These are phyloP conservation scores for Cepaea nemoralis DNA, from an alignment of 1,140 invertebrate genomes.

Conservation along the genomic window DNA sequence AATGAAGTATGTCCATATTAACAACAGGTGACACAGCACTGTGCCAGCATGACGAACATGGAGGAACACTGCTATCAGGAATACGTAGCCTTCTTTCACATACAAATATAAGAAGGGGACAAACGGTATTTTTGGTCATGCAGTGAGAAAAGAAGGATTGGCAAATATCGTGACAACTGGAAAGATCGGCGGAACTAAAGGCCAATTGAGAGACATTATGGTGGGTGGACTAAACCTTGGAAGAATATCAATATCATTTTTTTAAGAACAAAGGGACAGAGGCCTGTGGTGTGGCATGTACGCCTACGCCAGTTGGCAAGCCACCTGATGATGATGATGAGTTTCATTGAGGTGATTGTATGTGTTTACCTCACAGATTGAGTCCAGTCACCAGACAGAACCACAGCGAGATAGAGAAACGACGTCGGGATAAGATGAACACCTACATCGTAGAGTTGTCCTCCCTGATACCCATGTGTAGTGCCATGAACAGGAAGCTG, in stretches of 20 bases:
- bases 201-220: background rate
- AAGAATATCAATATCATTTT: background rate
- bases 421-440: constrained; percentile 95
- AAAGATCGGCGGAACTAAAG: background rate
- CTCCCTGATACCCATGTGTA: constrained; percentile 92
- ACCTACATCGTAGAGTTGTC: constrained; percentile 92
- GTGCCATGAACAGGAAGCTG: constrained; percentile 90
- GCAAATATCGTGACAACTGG: too few relatives aligned
- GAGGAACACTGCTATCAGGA: too few relatives aligned
- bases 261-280: background rate
- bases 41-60: too few relatives aligned
- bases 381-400: constrained; percentile 74
- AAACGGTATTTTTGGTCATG: too few relatives aligned
- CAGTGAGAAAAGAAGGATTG: too few relatives aligned
- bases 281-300: background rate
- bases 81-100: too few relatives aligned
- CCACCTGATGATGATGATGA: too few relatives aligned
- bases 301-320: too few relatives aligned
- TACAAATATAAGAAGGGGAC: too few relatives aligned
- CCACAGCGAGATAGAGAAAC: constrained; percentile 96
- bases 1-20: too few relatives aligned
- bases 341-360: background rate
- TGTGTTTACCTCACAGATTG: constrained; percentile 26
- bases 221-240: too few relatives aligned
- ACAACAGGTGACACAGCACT: too few relatives aligned